Base-by-base conservation (phyloP, 2,113 vertebrate species). In the Platichthys stellatus region DNA sequence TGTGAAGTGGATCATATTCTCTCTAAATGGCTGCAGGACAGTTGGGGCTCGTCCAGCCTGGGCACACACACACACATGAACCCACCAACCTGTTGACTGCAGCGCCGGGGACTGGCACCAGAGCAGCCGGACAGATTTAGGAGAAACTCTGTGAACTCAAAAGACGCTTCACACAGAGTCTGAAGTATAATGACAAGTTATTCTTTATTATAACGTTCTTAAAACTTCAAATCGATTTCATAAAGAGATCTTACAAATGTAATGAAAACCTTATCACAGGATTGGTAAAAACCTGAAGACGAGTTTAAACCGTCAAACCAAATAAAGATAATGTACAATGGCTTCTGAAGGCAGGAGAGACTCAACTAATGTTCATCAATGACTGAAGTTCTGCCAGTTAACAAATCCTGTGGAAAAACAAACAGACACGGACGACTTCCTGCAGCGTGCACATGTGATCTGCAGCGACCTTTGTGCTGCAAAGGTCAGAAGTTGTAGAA, bases 1-100 rank as follows among this genome's bases (percentile, higher is more conserved):
- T 74, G 68, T 74, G 69, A 80, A 89, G 64, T 74, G 51, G 78
- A 86, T 84, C 66, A 69, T 63, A 82, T 84, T 63, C 31, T 76
- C 64, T 57, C 20, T 74, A 78, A 58, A 66, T 68, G 84, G 70
- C 82, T 21, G 70, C 63, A 73, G 64, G 85, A 83, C 85, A 88
- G 63, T 58, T 76, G 79, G 72, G 17, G 3, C 63, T 62, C 26
- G 17, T 54, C 87, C 87, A 88, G 82, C n/a, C 57, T 11, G 23
- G 56, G 49, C 26, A 53, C 62, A 21, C 40, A 49, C 13, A 49
- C 15, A 71, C 51, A 21, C 57, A 80, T 84, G 84, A 89, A 82
- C 86, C 43, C 78, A 64, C 35, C 64, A 81, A 78, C 84, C 80
- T 40, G 54, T 59, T 18, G 64, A 23, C 68, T 67, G 53, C 8